Evolutionary conservation across 2,888 invertebrate species (phyloP).

Genomic region (Eupithecia abbreviata): DNA sequence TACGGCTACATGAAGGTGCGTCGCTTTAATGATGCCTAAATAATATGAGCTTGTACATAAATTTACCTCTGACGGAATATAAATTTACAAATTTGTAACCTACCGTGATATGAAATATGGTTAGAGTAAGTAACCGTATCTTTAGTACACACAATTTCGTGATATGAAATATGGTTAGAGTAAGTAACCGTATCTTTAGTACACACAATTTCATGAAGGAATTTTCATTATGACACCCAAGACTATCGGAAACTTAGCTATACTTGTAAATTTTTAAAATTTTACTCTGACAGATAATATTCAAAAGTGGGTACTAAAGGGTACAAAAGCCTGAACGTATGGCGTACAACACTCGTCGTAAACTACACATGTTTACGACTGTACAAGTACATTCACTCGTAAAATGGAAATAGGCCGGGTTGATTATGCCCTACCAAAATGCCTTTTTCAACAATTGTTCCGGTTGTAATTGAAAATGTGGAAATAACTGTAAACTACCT

Average conservation of each 20-base stretch:
- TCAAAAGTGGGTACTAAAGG: conserved; percentile 39
- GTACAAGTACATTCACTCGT: conserved; percentile 60
- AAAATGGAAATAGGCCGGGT: conserved; percentile 66
- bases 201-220: neutral
- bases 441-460: conserved; percentile 46
- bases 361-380: conserved; percentile 70
- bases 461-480: conserved; percentile 46
- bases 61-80: conserved; percentile 20
- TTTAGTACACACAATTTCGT: neutral
- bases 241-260: neutral
- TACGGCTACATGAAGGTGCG: conserved; percentile 30
- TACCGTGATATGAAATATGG: conserved; percentile 18
- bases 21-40: conserved; percentile 38
- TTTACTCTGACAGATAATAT: conserved; percentile 5
- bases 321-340: conserved; percentile 36
- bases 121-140: conserved; percentile 15
- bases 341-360: conserved; percentile 54
- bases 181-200: neutral
- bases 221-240: neutral
- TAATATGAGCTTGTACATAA: conserved; percentile 22
- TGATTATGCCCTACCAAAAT: conserved; percentile 62
- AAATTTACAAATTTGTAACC: conserved; percentile 19
- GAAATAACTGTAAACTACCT: conserved; percentile 9
- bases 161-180: conserved; percentile 25
- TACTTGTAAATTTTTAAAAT: neutral